Evolutionary conservation across 35 echinoderm and acorn worm genomes (phyloP), one percentile per base, ranked within the genome.

Genomic region (Acanthaster planci): DNA sequence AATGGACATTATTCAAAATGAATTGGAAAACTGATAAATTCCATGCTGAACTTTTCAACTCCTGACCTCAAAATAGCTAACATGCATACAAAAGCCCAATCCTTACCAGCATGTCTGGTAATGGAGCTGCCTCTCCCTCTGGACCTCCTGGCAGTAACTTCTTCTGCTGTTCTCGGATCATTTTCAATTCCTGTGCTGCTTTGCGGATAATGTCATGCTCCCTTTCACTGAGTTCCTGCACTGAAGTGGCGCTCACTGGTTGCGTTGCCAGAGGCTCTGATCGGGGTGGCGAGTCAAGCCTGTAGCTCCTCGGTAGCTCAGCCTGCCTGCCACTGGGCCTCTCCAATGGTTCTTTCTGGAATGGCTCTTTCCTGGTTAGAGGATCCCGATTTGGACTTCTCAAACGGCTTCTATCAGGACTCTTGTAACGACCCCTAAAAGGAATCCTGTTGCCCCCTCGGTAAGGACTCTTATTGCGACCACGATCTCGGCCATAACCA

Each of bases 181-280:
- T 60, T 40, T 88, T 88, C 12, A 88, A 30, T 14, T 88, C 86
- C 14, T 88, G 77, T 31, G 86, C 86, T 17, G 80, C 86, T 88
- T 88, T 88, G 35, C 51, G 78, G 38, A 80, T 80, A 23, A 88
- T 80, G 60, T 88, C 86, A 35, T 72, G 64, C 29, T 72, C 64
- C 30, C 22, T 26, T 3, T 72, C 64, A 72, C 64, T 72, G 22
- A 72, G 23, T 34, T 72, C 64, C 30, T 72, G 64, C 23, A 72
- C 64, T 36, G 64, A 72, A 26, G 64, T 6, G 14, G 64, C 16
- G 26, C 26, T 36, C 30, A 14, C 64, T 14, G 64, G 14, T 14
- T 26, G 64, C 23, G 23, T 30, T 72, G 12, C 64, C 9, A 26
- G 34, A 35, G 29, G 14, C 34, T 31, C 0, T 14, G 64, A 72